Base-by-base conservation (phyloP, 2,888 invertebrate species). In the Acholoe squamosa region DNA sequence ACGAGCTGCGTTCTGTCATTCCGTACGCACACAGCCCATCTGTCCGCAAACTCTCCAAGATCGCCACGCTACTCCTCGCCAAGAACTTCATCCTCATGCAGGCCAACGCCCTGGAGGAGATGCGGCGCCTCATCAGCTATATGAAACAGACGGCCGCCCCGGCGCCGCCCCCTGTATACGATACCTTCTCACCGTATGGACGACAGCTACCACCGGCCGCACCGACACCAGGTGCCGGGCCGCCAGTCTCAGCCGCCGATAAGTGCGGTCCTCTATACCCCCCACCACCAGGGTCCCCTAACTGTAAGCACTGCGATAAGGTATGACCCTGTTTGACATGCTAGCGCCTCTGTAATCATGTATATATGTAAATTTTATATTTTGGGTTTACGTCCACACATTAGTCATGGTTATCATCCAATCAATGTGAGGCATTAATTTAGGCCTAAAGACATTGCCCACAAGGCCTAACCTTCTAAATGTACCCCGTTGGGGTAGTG, bases 1-100 rank as follows among this genome's bases (percentile, higher is more conserved):
- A 96, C 91, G 95, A 95, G 89, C 93, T 96, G 34, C 93, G 96
- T 3, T 93, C 94, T 0, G 96, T 96, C 76, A 96, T 96, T 34
- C 95, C 95, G n/a, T 95, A 95, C 92, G 95, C 95, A 0, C 95
- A 95, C 93, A 94, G 95, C 91, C 95, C 95, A 3, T 95, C 95
- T 10, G 95, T 95, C n/a, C 92, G 95, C 84, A 95, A 95, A 93
- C 94, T 95, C 31, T 95, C 95, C 54, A 95, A 95, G 92, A 95
- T 95, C 77, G 95, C 95, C 67, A 95, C 95, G 12, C 93, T 95
- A 22, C 92, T 95, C 7, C 93, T 95, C 89, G 95, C 95, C 54
- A 95, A 95, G 93, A 95, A 95, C 93, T 95, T 94, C 92, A 95
- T 95, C 91, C 93, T 95, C 25, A 95, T 95, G 95, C 95, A 95